These are phyloP conservation scores for Malaclemys terrapin DNA, from an alignment of 2,113 vertebrate genomes.

Conservation along the genomic window DNA sequence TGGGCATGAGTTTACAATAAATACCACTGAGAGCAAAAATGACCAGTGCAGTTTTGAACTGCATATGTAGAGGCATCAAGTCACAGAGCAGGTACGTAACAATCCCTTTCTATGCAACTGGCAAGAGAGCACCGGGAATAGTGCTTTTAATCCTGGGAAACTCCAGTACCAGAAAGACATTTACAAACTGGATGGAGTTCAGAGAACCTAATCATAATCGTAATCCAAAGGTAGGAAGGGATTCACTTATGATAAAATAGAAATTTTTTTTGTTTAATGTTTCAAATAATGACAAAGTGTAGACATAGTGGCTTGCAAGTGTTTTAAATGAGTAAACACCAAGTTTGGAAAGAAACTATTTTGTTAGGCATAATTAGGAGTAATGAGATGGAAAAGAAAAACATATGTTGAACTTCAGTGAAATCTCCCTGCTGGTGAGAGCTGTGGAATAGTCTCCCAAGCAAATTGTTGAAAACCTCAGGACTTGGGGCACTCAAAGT, in stretches of 20 bases:
- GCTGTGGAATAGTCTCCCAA: not conserved
- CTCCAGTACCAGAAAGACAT: not conserved
- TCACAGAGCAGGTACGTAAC: not conserved
- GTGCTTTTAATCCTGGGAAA: conserved; percentile 1
- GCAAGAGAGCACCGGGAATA: not conserved
- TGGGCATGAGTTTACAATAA: not conserved
- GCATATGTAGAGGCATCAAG: rapidly evolving
- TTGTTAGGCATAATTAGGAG: not conserved
- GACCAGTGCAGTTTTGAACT: not conserved
- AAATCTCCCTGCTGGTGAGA: not conserved
- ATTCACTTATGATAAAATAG: not conserved
- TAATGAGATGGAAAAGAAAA: not conserved
- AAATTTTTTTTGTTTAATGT: too few relatives aligned
- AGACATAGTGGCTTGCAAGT: not conserved
- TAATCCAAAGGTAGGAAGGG: not conserved
- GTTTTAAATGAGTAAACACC: conserved; percentile 4
- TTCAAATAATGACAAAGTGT: not conserved
- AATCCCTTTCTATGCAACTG: not conserved
- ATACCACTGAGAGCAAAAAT: not conserved
- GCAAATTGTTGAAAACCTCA: not conserved
- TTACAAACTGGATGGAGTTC: not conserved
- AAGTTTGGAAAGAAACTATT: conserved; percentile 9
- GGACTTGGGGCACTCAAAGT: not conserved
- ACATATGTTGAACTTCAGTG: not conserved
- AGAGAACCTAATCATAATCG: not conserved